phyloP scores from a whole-genome alignment of 1,140 invertebrate species.

The Drosophila mojavensis region DNA sequence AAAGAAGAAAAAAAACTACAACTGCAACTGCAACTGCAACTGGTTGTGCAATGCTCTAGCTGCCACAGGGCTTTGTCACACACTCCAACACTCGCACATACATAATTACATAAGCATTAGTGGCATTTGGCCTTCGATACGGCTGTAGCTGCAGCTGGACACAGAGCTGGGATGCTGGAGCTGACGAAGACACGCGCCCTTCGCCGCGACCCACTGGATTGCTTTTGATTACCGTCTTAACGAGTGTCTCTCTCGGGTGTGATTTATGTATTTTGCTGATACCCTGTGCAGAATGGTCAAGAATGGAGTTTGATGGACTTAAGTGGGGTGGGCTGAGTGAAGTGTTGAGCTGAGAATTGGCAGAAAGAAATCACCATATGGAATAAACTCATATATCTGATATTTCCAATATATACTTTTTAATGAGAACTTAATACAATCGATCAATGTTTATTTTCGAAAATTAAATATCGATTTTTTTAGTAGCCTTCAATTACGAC shows the following conservation, averaged over 20 bases:
- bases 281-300: background rate
- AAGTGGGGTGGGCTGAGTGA: too few species aligned
- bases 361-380: too few species aligned
- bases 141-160: constrained; percentile 44
- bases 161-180: constrained; percentile 7
- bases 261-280: constrained; percentile 64
- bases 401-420: too few species aligned
- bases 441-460: too few species aligned
- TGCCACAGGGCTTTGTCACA: constrained; percentile 50
- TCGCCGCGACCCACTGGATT: constrained; percentile 51
- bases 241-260: constrained; percentile 64
- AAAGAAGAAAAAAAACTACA: background rate
- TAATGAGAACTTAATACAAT: too few species aligned
- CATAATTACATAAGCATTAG: constrained; percentile 74
- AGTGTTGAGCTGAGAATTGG: too few species aligned
- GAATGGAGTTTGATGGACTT: background rate
- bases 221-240: constrained; percentile 80
- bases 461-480: background rate
- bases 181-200: constrained; percentile 40
- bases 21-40: constrained; percentile 53
- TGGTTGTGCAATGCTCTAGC: constrained; percentile 59
- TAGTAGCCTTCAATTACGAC: background rate
- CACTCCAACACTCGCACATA: background rate
- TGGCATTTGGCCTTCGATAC: constrained; percentile 7
- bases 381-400: too few species aligned